Base-by-base conservation (phyloP, 2,113 vertebrate species). In the Gobio gobio region DNA sequence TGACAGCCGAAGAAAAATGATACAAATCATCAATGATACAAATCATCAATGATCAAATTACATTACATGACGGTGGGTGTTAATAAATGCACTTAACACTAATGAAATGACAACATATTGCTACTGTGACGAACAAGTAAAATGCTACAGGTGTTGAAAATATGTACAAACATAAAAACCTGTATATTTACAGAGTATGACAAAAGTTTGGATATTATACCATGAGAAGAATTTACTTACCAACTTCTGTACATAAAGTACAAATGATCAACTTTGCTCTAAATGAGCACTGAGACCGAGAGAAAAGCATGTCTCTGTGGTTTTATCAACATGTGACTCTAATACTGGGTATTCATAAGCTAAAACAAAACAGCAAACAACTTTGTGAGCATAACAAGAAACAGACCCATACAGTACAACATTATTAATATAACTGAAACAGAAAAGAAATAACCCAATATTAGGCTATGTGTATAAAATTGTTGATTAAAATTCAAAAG, bases 141-240 rank as follows among this genome's bases (percentile, higher is more conserved):
- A 87, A 75, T 66, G 33, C 36, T 33, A 77, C 58, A 45, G 22
- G 45, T 51, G 54, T 83, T 64, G 54, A 86, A 90, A 84, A 88
- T 96, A 96, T 96, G 94, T 96, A 98, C 95, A 96, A 94, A 94
- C 95, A 96, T 96, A 96, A 96, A 96, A 94, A 92, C 93, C 93
- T 94, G 94, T 91, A 90, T 98, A 98, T 98, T 98, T 99, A 98
- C 97, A 98, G 93, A 93, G 93, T 95, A 93, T 94, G 91, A 94
- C 92, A 95, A 94, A 95, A 93, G 92, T 56, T 72, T 95, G 94
- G 94, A 95, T 94, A 94, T 94, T 96, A 29, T 29, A 96, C 94
- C 95, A 95, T 59, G 86, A 91, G 91, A 92, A 91, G 1, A 24
- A 92, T 45, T 45, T 1, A 76, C 6, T 58, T 54, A 40, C 73